These are phyloP conservation scores for Glaucidium brasilianum DNA, from an alignment of 2,113 vertebrate genomes.

Conservation along the genomic window DNA sequence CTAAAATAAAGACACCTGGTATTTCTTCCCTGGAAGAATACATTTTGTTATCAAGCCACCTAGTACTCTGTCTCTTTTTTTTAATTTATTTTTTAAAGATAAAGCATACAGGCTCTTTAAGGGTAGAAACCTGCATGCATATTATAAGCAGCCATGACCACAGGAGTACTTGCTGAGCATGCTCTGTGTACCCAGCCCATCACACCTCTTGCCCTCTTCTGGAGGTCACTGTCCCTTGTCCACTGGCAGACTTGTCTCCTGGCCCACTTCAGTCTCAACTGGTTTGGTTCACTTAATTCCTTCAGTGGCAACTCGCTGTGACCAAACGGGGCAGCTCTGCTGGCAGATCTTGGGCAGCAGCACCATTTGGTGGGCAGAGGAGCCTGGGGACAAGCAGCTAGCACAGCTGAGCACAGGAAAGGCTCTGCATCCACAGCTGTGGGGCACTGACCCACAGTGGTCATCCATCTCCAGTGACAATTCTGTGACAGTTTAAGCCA, in stretches of 20 bases:
- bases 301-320: background rate
- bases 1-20: background rate
- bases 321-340: background rate
- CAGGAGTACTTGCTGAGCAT: background rate
- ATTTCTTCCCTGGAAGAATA: background rate
- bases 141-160: background rate
- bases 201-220: background rate
- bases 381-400: background rate
- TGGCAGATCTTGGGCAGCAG: rapidly evolving
- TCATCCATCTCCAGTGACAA: background rate
- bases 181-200: background rate
- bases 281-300: background rate
- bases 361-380: background rate
- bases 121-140: background rate
- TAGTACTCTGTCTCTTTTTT: background rate
- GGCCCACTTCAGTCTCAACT: background rate
- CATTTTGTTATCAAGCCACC: background rate
- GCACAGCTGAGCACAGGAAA: background rate
- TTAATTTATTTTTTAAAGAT: background rate
- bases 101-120: background rate
- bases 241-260: background rate
- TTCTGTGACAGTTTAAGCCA: background rate
- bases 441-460: background rate
- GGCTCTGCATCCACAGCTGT: background rate
- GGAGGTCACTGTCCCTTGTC: background rate